A percentile compares a stretch with the other conserved stretches of the same genome.
Evolutionary conservation across 2,113 vertebrate genomes (phyloP).

Genomic region (Porphyrio hochstetteri): DNA sequence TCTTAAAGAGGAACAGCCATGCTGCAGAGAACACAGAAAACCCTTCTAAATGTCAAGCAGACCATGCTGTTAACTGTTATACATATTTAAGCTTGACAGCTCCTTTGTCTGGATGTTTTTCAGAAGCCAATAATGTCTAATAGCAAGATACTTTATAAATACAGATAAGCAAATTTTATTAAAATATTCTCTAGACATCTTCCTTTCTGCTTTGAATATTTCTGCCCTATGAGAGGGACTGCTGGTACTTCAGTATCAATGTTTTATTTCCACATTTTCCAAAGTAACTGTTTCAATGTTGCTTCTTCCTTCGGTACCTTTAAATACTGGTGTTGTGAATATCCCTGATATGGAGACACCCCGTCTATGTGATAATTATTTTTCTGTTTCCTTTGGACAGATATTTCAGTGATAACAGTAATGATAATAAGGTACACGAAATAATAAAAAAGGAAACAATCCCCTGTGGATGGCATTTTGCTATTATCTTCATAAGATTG

Average conservation of each 20-base stretch:
- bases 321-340: neutral
- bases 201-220: neutral
- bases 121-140: neutral
- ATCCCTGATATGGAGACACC: neutral
- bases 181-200: neutral
- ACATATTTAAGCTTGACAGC: neutral
- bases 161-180: neutral
- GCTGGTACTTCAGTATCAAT: neutral
- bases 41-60: neutral
- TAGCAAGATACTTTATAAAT: neutral
- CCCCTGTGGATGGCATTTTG: neutral
- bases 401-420: neutral
- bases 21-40: neutral
- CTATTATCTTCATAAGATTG: neutral
- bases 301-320: neutral
- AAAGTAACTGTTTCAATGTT: neutral
- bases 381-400: neutral
- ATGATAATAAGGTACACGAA: neutral
- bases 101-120: neutral
- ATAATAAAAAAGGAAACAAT: neutral
- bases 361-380: neutral
- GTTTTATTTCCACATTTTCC: neutral
- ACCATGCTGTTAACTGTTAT: neutral
- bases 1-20: neutral
- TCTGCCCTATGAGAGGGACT: neutral